Evolutionary conservation across 1,140 invertebrate species (phyloP).

Genomic region (Lucilia cuprina): DNA sequence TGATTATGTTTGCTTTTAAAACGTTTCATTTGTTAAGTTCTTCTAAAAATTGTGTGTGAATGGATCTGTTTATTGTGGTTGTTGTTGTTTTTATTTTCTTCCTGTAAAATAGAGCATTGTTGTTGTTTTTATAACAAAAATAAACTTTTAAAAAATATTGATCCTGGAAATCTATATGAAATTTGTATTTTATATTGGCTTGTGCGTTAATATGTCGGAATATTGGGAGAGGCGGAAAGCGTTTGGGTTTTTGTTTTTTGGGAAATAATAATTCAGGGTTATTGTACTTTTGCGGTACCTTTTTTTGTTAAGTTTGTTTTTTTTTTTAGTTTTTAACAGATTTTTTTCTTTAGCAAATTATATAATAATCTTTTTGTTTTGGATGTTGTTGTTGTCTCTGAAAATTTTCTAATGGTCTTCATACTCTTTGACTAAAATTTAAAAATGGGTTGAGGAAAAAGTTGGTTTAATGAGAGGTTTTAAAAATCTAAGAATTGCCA

Average conservation of each 20-base stretch:
- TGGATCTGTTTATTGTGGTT: background rate
- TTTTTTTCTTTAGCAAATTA: background rate
- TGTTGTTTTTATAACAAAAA: background rate
- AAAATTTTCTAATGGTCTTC: background rate
- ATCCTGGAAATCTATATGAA: background rate
- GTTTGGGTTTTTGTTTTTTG: background rate
- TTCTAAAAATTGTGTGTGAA: background rate
- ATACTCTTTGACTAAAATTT: no score
- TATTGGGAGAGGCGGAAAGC: background rate
- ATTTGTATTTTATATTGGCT: background rate
- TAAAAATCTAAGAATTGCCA: no score
- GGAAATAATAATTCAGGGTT: background rate
- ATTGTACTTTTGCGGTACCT: conserved; percentile 10
- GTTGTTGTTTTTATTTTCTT: no score
- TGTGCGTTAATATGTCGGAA: background rate
- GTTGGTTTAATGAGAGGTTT: no score
- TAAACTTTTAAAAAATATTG: background rate
- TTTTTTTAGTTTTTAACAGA: background rate
- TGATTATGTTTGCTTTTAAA: conserved; percentile 1
- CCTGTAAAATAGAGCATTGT: background rate
- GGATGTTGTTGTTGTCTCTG: background rate
- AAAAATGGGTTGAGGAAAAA: no score
- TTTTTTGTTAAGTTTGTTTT: background rate
- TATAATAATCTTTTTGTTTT: background rate
- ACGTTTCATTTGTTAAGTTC: background rate